A percentile compares a stretch with the other conserved stretches of the same genome.
These are phyloP conservation scores for Rhabdophis nuchalis DNA, from an alignment of 2,797 vertebrate species.

Conservation along the genomic window DNA sequence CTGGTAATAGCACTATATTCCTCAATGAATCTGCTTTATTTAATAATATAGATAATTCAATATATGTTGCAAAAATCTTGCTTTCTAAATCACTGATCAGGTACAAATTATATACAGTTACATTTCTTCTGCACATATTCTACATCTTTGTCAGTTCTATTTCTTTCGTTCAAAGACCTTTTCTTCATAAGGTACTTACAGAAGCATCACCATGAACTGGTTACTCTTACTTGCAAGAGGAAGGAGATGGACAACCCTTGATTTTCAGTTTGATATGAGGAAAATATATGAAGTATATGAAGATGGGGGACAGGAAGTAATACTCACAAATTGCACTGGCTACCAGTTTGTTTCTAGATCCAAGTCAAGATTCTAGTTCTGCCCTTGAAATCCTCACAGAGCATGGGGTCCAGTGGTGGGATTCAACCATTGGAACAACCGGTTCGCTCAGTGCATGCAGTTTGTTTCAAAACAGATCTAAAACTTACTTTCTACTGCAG, in stretches of 20 bases:
- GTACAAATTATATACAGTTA: background rate
- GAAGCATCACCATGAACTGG: background rate
- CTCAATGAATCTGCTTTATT: conserved; percentile 31
- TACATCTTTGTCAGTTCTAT: background rate
- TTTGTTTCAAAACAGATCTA: no score
- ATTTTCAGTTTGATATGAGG: background rate
- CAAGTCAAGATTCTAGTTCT: background rate
- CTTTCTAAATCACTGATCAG: conserved; percentile 9
- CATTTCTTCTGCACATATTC: background rate
- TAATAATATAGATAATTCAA: conserved; percentile 13
- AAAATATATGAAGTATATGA: background rate
- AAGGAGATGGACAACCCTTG: background rate
- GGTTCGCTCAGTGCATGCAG: no score
- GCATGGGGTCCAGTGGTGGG: background rate
- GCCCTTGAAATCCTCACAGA: background rate
- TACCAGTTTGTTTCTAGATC: background rate
- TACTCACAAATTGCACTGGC: background rate
- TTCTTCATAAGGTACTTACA: background rate
- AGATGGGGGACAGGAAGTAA: background rate
- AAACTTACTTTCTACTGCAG: no score
- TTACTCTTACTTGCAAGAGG: background rate
- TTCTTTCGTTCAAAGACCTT: background rate
- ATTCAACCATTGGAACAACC: no score
- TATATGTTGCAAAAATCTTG: fast-evolving
- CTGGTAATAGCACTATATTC: fast-evolving